Percentiles rank a stretch among this genome's conserved stretches.
Evolutionary conservation across 2,113 vertebrate species (phyloP).

Genomic region (Pelecanus crispus): DNA sequence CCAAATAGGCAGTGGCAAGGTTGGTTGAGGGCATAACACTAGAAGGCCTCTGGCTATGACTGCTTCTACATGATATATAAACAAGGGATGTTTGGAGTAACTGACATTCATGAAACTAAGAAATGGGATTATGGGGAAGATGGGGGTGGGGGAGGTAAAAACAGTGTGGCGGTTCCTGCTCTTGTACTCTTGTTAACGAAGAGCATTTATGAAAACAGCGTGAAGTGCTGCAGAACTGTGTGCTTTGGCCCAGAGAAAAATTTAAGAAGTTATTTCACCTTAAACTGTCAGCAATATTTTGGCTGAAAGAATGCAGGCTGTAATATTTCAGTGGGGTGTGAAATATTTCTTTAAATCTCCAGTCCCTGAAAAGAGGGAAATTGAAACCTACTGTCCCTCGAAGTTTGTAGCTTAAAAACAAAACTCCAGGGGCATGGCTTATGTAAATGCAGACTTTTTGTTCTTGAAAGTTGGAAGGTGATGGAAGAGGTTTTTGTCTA

Average conservation of each 20-base stretch:
- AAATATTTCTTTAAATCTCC: background rate
- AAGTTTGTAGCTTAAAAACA: background rate
- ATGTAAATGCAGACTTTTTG: background rate
- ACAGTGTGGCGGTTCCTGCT: background rate
- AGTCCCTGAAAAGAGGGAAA: background rate
- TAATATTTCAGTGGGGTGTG: background rate
- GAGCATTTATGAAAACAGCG: background rate
- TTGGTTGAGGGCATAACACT: background rate
- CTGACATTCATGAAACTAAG: background rate
- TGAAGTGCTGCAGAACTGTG: background rate
- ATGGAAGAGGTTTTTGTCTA: background rate
- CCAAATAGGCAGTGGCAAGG: background rate
- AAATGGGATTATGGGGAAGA: background rate
- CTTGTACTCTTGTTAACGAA: background rate
- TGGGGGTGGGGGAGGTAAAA: background rate
- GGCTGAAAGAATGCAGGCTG: background rate
- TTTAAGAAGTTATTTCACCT: background rate
- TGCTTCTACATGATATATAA: background rate
- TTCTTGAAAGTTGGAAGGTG: background rate
- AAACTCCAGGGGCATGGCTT: background rate
- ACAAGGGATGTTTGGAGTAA: background rate
- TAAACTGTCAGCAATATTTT: background rate
- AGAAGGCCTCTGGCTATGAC: too few species aligned
- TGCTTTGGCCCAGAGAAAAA: background rate
- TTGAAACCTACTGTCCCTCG: background rate